Base-by-base conservation (phyloP, 1,140 invertebrate genomes). In the Aricia agestis region DNA sequence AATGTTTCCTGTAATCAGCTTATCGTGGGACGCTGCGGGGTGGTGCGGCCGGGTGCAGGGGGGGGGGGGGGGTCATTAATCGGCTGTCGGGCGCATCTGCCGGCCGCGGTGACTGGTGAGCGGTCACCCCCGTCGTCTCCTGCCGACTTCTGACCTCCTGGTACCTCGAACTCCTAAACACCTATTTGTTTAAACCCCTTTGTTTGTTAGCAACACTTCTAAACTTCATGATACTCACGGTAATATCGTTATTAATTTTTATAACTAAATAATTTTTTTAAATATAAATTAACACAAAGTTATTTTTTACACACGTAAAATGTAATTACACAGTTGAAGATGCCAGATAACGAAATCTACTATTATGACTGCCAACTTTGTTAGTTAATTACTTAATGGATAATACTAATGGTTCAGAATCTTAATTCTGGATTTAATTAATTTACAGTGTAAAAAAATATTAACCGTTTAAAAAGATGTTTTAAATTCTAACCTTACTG, bases 51-150 rank as follows among this genome's bases (percentile, higher is more conserved):
- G 77, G 81, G 45, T 74, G 71, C 71, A 68, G 76, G 68, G 77
- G 78, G 76, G 77, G 80, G 75, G 77, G 72, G 81, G 75, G 78
- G 77, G 81, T 84, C 83, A 89, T 89, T 89, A 89, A 87, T 89
- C 85, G 82, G 79, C 85, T 89, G 87, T 89, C 87, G 74, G 79
- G 77, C 78, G 77, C 87, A 89, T 87, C 87, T 89, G 86, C 82
- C 80, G 74, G 70, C 72, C 80, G 79, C 80, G 79, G 58, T 74
- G 74, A 76, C 72, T 72, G 72, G 70, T 68, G 72, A 6, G 74
- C 73, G 77, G 36, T 82, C 80, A 82, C 83, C 83, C 83, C 73
- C 81, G 85, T 83, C 78, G 78, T 75, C 74, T 18, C 67, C 67
- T 69, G 72, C 63, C 57, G 36, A 36, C 67, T 75, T 74, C 72